Base-by-base conservation (phyloP, 2,888 invertebrate species). In the Aplocera efformata region DNA sequence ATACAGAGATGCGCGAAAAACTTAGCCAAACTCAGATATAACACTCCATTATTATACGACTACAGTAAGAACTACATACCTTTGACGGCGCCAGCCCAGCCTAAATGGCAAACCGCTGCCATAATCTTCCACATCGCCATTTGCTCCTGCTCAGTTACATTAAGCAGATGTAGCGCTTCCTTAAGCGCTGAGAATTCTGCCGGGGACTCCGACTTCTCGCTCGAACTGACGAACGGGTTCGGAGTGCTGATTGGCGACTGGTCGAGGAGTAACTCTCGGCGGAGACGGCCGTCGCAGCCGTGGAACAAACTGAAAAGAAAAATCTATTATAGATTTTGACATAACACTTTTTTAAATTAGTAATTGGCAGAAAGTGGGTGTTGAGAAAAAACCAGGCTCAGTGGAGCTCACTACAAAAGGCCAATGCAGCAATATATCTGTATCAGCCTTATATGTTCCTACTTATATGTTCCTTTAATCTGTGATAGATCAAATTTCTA, bases 81-180 rank as follows among this genome's bases (percentile, higher is more conserved):
- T 90, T 94, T 94, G 0, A 92, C 91, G 33, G 93, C 94, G 0
- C 96, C 95, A 17, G 95, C 97, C 72, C 94, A 93, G 7, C 97
- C 97, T 50, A 99, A 82, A 82, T 99, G 98, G 70, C 96, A 96
- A 42, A 98, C 94, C n/a, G 98, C 96, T 0, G 97, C 97, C 58
- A 98, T 83, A 26, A 97, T 93, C 60, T 92, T 91, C 94, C 96
- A 97, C 33, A 98, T 90, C 0, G 94, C 93, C 68, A 94, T 93
- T 59, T 94, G 93, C 51, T 98, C 97, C 9, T 90, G 89, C 27
- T 94, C 93, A 1, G 92, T 91, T 13, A 98, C 91, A 0, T 92
- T 93, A 10, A 98, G 85, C 36, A 91, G 84, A 43, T 92, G 91
- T 63, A 98, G 91, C 6, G 97, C 93, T 29, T 92, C 92, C 50